Conservation (phyloP, 2,113 vertebrate genomes). For the Rallus limicola region DNA sequence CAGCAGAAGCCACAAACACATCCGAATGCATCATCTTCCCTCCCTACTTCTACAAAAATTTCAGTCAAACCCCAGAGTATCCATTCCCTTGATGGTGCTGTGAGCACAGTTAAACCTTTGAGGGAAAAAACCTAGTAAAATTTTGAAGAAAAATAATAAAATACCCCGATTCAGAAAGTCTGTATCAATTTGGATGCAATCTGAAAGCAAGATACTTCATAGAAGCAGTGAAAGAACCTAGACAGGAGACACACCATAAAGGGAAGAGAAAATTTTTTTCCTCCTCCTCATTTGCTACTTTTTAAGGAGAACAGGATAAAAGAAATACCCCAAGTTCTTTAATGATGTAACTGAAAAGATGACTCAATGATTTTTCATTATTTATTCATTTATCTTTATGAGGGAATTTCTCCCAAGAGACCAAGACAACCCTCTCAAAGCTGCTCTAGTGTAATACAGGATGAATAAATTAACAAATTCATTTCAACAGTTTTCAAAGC, state of each 20-base stretch:
- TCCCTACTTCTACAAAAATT: not conserved
- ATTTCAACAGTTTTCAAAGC: not conserved
- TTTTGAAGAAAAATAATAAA: not conserved
- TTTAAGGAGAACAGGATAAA: not conserved
- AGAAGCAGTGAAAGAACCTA: not conserved
- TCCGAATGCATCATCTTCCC: not conserved
- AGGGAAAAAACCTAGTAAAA: not conserved
- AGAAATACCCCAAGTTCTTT: not conserved
- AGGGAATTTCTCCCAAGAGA: not conserved
- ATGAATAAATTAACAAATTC: conserved; percentile 30
- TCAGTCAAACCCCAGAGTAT: not conserved
- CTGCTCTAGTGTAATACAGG: not conserved
- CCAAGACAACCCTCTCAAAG: not conserved
- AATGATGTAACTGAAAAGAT: not conserved
- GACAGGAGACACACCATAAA: not conserved
- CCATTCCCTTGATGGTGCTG: not conserved
- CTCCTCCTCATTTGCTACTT: not conserved
- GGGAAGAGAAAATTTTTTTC: not conserved
- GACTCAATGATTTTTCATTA: not conserved
- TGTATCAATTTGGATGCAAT: not conserved
- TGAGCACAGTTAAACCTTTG: not conserved
- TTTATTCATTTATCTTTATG: conserved; percentile 19
- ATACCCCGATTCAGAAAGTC: not conserved
- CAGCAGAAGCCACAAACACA: not conserved
- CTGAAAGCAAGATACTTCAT: not conserved